Evolutionary conservation across 2,888 invertebrate genomes (phyloP), one percentile per base, ranked within the genome.

Genomic region (Drosophila anomalata): DNA sequence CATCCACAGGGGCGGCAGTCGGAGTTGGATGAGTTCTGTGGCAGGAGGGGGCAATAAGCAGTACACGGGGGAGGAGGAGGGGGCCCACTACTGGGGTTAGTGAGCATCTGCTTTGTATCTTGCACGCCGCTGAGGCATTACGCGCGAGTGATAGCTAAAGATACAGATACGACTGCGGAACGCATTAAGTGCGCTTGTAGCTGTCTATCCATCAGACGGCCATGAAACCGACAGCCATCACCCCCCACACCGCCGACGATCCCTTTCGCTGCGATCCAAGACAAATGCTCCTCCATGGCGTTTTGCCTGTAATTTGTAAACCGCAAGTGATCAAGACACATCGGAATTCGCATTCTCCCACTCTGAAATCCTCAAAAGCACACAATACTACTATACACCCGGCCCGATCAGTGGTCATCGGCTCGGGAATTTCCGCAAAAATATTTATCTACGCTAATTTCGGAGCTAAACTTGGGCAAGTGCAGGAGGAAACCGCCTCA

Each of bases 381-480:
- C 44, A 57, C 51, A 75, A 8, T 9, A 24, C 14, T 17, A 22
- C 11, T 7, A 22, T 12, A 12, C 29, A 47, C 8, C 22, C 42
- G 70, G 41, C 78, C 81, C 81, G 79, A 73, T 56, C 75, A 76
- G 70, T 85, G 82, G 85, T 85, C 87, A 85, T 81, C 85, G 73
- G 73, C 54, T 54, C 31, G 55, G 76, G 85, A 81, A 84, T 84
- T 84, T 74, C 58, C 67, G 57, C 67, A 59, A 78, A 87, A 85
- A 86, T 70, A 81, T 85, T 87, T 87, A 86, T 86, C 85, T 87
- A 78, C 83, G 89, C 89, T 89, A 89, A 89, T 89, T 89, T 89
- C 31, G 63, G 65, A 70, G 76, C 78, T 88, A 85, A 89, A 81
- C 79, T 89, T 83, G 78, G 29, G 65, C 67, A 66, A 63, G 63